Base-by-base conservation (phyloP, 2,888 invertebrate species). In the Pachliopta kotzebuea region DNA sequence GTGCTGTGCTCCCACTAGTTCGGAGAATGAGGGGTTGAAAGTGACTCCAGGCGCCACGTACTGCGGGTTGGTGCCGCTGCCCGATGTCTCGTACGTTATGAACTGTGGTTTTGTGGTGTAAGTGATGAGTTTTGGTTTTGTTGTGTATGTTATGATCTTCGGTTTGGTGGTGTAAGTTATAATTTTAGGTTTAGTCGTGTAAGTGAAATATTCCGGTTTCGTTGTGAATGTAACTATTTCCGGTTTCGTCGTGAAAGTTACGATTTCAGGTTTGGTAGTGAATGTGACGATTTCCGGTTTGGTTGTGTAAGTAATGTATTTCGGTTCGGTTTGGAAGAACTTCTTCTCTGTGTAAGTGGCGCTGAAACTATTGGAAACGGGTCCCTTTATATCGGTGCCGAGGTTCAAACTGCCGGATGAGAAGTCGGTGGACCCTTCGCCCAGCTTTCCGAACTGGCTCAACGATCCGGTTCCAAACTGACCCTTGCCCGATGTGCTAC, bases 41-140 rank as follows among this genome's bases (percentile, higher is more conserved):
- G 85, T 78, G 0, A 83, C 80, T 0, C 80, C 83, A 0, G 90
- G 89, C 0, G 85, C 84, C 0, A 84, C 85, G n/a, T 87, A 85
- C 31, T 88, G 89, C 0, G 88, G 88, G 67, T 86, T 88, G 0
- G 80, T 84, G 0, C 83, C 85, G 49, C 85, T 88, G 0, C 90
- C 91, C 0, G 90, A 88, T 0, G 90, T 88, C 67, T 90, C 87
- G 60, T 88, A 88, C 0, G 80, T 81, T 7, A 88, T 83, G 26
- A 84, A 71, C 68, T 86, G 83, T 0, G 85, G 84, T 31, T 84
- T 82, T 0, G 83, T 83, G 0, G 81, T 83, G 67, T 77, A 83
- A 0, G 80, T 80, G 0, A 84, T 71, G 0, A 77, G 65, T 68
- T 85, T 76, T 0, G 85, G 85, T 60, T 85, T 84, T 0, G 85